These are phyloP conservation scores for Montipora cactus DNA, from an alignment of 64 coral and sea anemone genomes.

Conservation along the genomic window DNA sequence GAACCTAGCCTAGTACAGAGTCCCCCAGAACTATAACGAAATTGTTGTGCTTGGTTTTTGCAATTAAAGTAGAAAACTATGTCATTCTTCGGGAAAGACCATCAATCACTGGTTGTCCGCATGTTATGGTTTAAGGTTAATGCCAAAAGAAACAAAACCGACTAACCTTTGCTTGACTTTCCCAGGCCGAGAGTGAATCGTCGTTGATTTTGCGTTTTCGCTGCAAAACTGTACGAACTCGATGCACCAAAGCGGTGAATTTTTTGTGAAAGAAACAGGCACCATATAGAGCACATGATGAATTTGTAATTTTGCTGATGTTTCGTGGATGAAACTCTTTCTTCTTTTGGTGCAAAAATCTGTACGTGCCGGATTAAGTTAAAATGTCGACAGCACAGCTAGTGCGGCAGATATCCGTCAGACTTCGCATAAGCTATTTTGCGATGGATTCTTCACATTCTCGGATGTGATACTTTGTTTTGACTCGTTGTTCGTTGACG, in stretches of 20 bases:
- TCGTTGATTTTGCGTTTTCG: slow-evolving; percentile 9
- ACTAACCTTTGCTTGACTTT: slow-evolving; percentile 24
- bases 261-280: slow-evolving; percentile 28
- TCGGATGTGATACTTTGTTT: slow-evolving; percentile 57
- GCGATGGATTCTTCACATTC: slow-evolving; percentile 6
- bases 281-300: slow-evolving; percentile 32
- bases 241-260: background rate
- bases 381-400: background rate
- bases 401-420: slow-evolving; percentile 22
- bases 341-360: background rate
- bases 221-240: slow-evolving; percentile 9
- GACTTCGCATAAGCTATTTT: slow-evolving; percentile 22
- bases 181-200: slow-evolving; percentile 3
- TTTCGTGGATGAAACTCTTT: background rate
- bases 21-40: too few relatives aligned
- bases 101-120: too few relatives aligned
- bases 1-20: too few relatives aligned
- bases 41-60: too few relatives aligned
- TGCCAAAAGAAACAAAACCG: too few relatives aligned
- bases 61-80: too few relatives aligned
- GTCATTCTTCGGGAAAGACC: too few relatives aligned
- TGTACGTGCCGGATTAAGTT: background rate
- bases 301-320: background rate
- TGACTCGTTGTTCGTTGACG: background rate
- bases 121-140: too few relatives aligned